These are phyloP conservation scores for Oreochromis spilurus DNA, from an alignment of 2,113 vertebrate species.

Conservation along the genomic window DNA sequence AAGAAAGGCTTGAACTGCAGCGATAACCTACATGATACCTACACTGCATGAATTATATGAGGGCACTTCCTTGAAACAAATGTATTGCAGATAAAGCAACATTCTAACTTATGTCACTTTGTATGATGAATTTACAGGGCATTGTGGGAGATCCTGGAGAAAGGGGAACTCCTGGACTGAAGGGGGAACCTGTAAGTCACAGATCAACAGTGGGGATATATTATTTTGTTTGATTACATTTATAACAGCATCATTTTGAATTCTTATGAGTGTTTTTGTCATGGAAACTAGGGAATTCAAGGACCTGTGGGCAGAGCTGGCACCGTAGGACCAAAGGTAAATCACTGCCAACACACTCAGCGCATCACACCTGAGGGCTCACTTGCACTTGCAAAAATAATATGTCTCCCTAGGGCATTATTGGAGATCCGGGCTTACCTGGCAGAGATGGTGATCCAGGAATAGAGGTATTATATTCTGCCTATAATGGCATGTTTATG, in stretches of 20 bases:
- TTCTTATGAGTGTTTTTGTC: background rate
- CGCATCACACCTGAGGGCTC: background rate
- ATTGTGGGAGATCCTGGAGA: constrained; percentile 78
- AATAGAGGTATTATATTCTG: constrained; percentile 67
- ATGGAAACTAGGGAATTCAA: constrained; percentile 62
- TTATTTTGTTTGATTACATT: background rate
- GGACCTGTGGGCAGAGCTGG: constrained; percentile 67
- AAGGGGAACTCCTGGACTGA: constrained; percentile 65
- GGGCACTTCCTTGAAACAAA: background rate
- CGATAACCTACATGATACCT: background rate
- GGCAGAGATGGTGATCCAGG: constrained; percentile 77
- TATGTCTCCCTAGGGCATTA: constrained; percentile 65
- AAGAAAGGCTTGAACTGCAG: background rate
- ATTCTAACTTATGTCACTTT: background rate
- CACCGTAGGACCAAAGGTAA: constrained; percentile 66
- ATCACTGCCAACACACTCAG: background rate
- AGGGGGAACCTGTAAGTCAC: constrained; percentile 76
- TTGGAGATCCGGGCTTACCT: constrained; percentile 73
- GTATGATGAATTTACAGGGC: constrained; percentile 60
- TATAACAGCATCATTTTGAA: background rate
- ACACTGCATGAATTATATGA: background rate
- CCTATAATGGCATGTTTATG: background rate
- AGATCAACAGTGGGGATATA: no score
- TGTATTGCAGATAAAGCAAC: background rate
- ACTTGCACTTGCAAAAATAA: background rate